Conservation (phyloP, 2,797 vertebrate genomes). For the Leuciscus waleckii region DNA sequence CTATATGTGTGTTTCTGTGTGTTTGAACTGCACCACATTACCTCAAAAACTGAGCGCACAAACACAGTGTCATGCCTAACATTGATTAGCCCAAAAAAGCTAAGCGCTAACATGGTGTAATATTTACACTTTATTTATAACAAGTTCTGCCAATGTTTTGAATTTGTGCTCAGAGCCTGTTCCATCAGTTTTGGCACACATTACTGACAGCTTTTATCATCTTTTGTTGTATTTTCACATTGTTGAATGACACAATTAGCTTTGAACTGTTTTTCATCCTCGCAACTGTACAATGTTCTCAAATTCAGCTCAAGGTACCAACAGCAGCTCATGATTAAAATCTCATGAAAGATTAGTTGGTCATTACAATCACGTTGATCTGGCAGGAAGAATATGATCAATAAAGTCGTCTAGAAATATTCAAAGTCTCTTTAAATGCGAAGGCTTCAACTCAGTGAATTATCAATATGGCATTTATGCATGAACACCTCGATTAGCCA, state of each 20-base stretch:
- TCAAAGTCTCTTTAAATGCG: background rate
- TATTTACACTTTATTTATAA: too few species aligned
- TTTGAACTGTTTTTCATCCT: background rate
- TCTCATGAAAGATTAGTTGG: background rate
- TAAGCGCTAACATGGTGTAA: too few species aligned
- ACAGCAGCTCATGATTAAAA: background rate
- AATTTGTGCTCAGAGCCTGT: background rate
- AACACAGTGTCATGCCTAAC: too few species aligned
- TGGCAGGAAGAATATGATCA: background rate
- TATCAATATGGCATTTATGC: background rate
- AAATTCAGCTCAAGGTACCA: background rate
- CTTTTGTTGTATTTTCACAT: background rate
- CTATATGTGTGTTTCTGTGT: too few species aligned
- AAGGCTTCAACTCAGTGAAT: background rate
- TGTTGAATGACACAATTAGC: too few species aligned
- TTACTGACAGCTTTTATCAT: background rate
- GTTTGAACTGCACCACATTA: too few species aligned
- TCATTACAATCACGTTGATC: background rate
- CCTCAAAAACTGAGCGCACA: too few species aligned
- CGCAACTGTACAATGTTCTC: background rate
- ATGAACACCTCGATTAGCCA: background rate
- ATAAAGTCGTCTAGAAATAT: background rate
- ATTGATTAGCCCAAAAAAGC: too few species aligned
- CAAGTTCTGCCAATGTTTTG: background rate
- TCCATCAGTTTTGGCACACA: background rate